Percentiles rank a stretch among this genome's conserved stretches.
Evolutionary conservation across 2,113 vertebrate species (phyloP).

Genomic region (Syngnathus scovelli): DNA sequence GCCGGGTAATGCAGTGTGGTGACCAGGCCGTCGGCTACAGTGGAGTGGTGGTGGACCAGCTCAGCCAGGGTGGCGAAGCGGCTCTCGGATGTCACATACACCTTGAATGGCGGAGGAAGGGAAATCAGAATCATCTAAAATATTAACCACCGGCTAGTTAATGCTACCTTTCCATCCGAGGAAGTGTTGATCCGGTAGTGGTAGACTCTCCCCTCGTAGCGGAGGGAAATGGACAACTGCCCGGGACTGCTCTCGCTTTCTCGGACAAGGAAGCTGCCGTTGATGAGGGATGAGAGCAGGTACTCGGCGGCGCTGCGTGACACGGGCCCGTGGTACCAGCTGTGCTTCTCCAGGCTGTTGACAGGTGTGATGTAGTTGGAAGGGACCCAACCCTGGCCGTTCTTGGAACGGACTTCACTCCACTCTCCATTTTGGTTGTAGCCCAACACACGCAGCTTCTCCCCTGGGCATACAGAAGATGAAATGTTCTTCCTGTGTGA

Average conservation of each 20-base stretch:
- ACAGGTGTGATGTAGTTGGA: constrained; percentile 99
- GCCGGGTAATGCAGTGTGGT: constrained; percentile 97
- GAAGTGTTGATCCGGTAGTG: constrained; percentile 98
- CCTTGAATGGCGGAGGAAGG: constrained; percentile 59
- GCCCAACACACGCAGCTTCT: constrained; percentile 93
- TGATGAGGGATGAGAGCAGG: constrained; percentile 93
- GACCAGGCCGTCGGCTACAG: constrained; percentile 93
- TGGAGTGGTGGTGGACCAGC: constrained; percentile 97
- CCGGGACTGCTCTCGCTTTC: constrained; percentile 98
- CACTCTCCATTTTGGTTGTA: constrained; percentile 99
- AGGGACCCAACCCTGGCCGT: constrained; percentile 97
- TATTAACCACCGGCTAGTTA: neutral
- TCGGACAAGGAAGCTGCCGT: constrained; percentile 95
- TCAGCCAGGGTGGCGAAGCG: constrained; percentile 94
- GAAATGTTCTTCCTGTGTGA: neutral
- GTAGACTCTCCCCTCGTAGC: constrained; percentile 96
- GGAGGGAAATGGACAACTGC: constrained; percentile 94
- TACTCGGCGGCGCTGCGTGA: constrained; percentile 96
- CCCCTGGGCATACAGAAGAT: constrained; percentile 69
- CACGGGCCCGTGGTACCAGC: constrained; percentile 97
- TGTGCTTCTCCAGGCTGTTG: constrained; percentile 98
- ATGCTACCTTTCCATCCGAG: constrained; percentile 85
- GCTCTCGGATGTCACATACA: constrained; percentile 96
- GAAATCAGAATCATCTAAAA: neutral
- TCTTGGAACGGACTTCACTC: constrained; percentile 97